These are phyloP conservation scores for Noctua janthina DNA, from an alignment of 2,888 invertebrate genomes.

Conservation along the genomic window DNA sequence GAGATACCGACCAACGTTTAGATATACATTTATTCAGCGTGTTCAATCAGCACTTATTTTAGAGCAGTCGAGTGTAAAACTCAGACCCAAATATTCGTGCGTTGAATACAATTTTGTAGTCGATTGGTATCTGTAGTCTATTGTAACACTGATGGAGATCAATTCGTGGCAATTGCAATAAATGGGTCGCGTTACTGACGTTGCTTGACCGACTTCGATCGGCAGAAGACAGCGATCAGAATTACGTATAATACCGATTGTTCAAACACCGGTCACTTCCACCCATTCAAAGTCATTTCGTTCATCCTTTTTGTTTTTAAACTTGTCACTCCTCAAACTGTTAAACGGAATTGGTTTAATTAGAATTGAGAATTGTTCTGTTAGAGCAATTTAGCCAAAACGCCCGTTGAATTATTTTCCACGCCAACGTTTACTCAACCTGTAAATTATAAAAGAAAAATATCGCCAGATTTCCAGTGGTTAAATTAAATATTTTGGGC, in stretches of 20 bases:
- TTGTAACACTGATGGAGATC: constrained; percentile 76
- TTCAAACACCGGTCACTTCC: constrained; percentile 72
- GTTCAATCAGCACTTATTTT: constrained; percentile 61
- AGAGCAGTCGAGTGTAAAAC: constrained; percentile 58
- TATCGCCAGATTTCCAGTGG: constrained; percentile 12
- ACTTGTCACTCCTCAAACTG: constrained; percentile 36
- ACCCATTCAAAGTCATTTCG: constrained; percentile 73
- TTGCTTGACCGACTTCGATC: constrained; percentile 74
- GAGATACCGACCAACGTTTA: constrained; percentile 27
- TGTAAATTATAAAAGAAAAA: constrained; percentile 10
- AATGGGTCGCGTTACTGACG: constrained; percentile 76
- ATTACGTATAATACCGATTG: constrained; percentile 72
- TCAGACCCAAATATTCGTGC: constrained; percentile 56
- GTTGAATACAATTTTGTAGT: constrained; percentile 67
- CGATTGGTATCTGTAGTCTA: constrained; percentile 65
- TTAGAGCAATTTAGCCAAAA: constrained; percentile 15
- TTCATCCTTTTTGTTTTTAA: constrained; percentile 46
- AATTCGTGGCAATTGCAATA: constrained; percentile 80
- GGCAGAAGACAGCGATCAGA: constrained; percentile 71
- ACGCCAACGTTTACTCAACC: background rate
- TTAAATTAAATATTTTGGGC: constrained; percentile 33
- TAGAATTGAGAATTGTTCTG: constrained; percentile 22
- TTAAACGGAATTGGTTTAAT: constrained; percentile 31
- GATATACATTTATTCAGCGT: constrained; percentile 47
- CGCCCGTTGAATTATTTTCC: constrained; percentile 2